Evolutionary conservation across 2,888 invertebrate species (phyloP).

Genomic region (Platycheirus rosarum): DNA sequence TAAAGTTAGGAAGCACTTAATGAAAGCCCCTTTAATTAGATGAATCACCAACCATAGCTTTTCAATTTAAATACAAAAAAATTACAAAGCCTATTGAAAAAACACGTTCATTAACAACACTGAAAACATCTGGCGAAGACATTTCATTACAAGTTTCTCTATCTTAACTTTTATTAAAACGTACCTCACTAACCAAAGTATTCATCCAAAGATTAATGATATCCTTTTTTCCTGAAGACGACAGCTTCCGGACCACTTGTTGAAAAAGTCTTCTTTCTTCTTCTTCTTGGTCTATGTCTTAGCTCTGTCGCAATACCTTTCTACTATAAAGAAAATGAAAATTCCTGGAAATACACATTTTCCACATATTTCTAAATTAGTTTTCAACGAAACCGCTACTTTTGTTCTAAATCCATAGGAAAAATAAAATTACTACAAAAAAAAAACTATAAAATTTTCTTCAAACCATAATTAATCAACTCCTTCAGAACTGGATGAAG

Average conservation of each 20-base stretch:
- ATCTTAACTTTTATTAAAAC: not conserved
- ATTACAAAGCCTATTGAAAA: no score
- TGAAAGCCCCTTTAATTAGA: no score
- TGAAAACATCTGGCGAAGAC: not conserved
- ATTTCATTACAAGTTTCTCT: not conserved
- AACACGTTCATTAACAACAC: no score
- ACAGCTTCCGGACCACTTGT: slow-evolving; percentile 11
- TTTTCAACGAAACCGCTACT: not conserved
- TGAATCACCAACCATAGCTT: no score
- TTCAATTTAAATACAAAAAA: no score
- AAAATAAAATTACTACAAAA: not conserved
- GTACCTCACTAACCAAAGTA: not conserved
- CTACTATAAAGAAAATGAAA: not conserved
- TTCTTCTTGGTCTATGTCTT: not conserved
- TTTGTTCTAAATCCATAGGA: not conserved
- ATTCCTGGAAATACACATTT: not conserved
- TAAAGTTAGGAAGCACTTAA: no score
- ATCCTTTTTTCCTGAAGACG: not conserved
- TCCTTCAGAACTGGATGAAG: not conserved
- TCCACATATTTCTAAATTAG: not conserved
- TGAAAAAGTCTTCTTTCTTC: not conserved
- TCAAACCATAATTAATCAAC: slow-evolving; percentile 15
- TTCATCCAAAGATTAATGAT: slow-evolving; percentile 11
- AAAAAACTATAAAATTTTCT: slow-evolving; percentile 6
- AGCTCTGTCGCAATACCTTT: not conserved